Evolutionary conservation across 2,113 vertebrate genomes (phyloP).

Genomic region (Oreotrochilus melanogaster): DNA sequence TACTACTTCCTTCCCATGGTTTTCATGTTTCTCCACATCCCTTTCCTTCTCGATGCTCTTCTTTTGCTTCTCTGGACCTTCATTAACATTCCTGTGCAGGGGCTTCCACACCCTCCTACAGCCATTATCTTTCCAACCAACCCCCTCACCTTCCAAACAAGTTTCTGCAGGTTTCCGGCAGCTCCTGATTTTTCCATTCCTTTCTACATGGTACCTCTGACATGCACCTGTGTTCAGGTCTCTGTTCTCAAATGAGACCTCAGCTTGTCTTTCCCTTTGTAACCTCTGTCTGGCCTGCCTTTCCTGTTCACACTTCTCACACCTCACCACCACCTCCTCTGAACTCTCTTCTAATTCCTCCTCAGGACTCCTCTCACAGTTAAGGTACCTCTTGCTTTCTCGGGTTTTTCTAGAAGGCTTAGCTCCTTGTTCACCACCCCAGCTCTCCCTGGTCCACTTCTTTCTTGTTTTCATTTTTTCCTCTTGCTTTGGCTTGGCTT

Average conservation of each 20-base stretch:
- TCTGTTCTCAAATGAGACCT: slow-evolving; percentile 45
- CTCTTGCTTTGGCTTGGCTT: slow-evolving; percentile 51
- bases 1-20: slow-evolving; percentile 18
- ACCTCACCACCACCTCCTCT: slow-evolving; percentile 52
- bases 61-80: slow-evolving; percentile 62
- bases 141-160: slow-evolving; percentile 24
- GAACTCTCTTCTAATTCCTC: slow-evolving; percentile 64
- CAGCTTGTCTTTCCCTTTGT: slow-evolving; percentile 47
- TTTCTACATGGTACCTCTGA: slow-evolving; percentile 38
- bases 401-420: slow-evolving; percentile 38
- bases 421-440: slow-evolving; percentile 43
- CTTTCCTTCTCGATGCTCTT: slow-evolving; percentile 54
- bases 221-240: slow-evolving; percentile 19
- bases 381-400: slow-evolving; percentile 46
- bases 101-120: slow-evolving; percentile 43
- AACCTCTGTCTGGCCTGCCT: slow-evolving; percentile 57
- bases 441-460: slow-evolving; percentile 67
- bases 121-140: slow-evolving; percentile 39
- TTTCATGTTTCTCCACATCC: slow-evolving; percentile 45
- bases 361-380: slow-evolving; percentile 49
- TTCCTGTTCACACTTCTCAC: slow-evolving; percentile 75
- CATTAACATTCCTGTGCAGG: neutral
- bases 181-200: slow-evolving; percentile 59
- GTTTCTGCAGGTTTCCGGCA: slow-evolving; percentile 60
- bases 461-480: slow-evolving; percentile 70